Conservation (phyloP, 2,113 vertebrate species). For the Prolemur simus region DNA sequence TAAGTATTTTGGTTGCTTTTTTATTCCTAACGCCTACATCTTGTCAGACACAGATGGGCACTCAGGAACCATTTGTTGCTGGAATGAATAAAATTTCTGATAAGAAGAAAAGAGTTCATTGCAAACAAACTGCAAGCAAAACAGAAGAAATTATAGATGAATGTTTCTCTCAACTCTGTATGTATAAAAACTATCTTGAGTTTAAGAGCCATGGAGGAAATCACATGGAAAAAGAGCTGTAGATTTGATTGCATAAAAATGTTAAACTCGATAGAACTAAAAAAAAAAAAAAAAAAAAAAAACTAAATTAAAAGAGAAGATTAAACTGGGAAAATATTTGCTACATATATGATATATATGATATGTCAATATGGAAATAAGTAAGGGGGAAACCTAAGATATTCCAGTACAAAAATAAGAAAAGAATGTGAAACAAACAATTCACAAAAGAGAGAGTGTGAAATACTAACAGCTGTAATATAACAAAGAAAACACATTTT, state of each 20-base stretch:
- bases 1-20: background rate
- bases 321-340: background rate
- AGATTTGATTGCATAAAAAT: background rate
- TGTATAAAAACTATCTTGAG: background rate
- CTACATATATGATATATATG: background rate
- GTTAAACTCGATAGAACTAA: background rate
- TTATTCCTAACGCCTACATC: background rate
- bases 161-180: background rate
- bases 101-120: background rate
- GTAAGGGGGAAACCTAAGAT: background rate
- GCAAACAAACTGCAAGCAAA: background rate
- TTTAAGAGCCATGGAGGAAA: background rate
- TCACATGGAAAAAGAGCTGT: background rate
- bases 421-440: background rate
- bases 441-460: background rate
- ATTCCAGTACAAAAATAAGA: background rate
- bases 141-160: background rate
- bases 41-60: background rate
- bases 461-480: slow-evolving; percentile 16
- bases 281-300: background rate
- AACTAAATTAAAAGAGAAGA: background rate
- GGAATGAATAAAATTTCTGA: background rate
- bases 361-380: background rate
- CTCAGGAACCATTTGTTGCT: background rate
- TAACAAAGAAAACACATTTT: slow-evolving; percentile 7